These are phyloP conservation scores for Drosophila kambysellisi DNA, from an alignment of 2,888 invertebrate genomes.

Conservation along the genomic window DNA sequence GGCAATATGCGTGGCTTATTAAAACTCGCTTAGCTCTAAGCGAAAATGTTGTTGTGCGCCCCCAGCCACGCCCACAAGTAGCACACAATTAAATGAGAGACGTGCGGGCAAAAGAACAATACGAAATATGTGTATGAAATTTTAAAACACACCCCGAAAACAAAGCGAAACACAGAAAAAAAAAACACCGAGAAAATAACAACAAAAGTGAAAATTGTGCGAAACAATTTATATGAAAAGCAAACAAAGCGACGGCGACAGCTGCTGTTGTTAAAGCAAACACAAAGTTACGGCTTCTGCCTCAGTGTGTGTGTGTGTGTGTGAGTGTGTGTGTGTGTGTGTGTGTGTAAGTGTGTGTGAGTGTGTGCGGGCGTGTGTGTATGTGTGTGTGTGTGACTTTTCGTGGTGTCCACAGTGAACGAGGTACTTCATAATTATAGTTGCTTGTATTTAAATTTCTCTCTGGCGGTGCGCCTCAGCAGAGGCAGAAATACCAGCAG, in stretches of 20 bases:
- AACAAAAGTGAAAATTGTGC: constrained; percentile 55
- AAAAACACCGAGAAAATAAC: constrained; percentile 12
- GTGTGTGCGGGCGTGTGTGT: constrained; percentile 7
- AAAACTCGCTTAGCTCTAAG: constrained; percentile 50
- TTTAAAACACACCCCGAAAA: constrained; percentile 39
- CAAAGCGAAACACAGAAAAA: constrained; percentile 18
- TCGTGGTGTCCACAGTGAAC: constrained; percentile 55
- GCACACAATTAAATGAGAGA: constrained; percentile 59
- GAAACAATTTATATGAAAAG: constrained; percentile 69
- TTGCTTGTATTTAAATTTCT: constrained; percentile 71
- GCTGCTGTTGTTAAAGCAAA: constrained; percentile 75
- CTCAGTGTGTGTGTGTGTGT: constrained; percentile 1
- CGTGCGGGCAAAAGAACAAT: constrained; percentile 62
- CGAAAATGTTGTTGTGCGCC: constrained; percentile 19
- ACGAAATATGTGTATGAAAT: constrained; percentile 55
- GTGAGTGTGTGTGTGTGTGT: constrained; percentile 2
- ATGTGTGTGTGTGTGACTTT: constrained; percentile 58
- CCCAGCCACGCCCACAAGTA: constrained; percentile 35
- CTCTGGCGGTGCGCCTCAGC: constrained; percentile 45
- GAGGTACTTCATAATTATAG: constrained; percentile 73
- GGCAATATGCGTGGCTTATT: constrained; percentile 49
- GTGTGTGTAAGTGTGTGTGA: background rate
- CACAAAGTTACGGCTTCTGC: constrained; percentile 65
- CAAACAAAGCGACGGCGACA: constrained; percentile 58
- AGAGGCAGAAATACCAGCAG: background rate